These are phyloP conservation scores for Seladonia tumulorum DNA, from an alignment of 2,888 invertebrate species.

Conservation along the genomic window DNA sequence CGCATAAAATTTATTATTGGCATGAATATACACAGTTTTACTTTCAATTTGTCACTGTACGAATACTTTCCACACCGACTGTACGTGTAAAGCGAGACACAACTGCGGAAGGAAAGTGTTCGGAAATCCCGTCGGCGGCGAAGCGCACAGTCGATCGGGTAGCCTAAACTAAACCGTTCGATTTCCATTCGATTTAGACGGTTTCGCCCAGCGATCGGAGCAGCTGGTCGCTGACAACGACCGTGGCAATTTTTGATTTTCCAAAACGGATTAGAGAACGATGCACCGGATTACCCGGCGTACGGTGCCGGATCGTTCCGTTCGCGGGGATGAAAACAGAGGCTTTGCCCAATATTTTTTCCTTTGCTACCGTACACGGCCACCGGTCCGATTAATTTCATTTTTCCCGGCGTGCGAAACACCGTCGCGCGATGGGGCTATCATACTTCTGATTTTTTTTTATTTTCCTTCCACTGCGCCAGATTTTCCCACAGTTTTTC, in stretches of 20 bases:
- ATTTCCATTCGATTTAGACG: constrained; percentile 50
- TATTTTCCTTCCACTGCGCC: not conserved
- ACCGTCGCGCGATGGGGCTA: constrained; percentile 10
- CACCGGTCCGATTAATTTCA: constrained; percentile 50
- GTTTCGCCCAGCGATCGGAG: constrained; percentile 39
- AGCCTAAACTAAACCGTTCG: constrained; percentile 32
- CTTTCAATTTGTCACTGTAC: no score
- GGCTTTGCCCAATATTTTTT: constrained; percentile 26
- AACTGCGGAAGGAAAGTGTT: not conserved
- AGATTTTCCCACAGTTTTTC: not conserved
- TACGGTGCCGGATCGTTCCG: constrained; percentile 31
- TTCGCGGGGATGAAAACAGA: constrained; percentile 31
- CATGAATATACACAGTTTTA: no score
- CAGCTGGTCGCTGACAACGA: constrained; percentile 38
- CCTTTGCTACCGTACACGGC: not conserved
- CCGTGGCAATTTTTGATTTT: constrained; percentile 56
- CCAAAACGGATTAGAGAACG: constrained; percentile 60
- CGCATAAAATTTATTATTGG: no score
- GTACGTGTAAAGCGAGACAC: not conserved
- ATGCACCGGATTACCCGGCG: constrained; percentile 25
- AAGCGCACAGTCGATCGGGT: not conserved
- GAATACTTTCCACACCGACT: no score
- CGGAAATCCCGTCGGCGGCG: not conserved
- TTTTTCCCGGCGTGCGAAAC: constrained; percentile 39
- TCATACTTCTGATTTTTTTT: constrained; percentile 30